Evolutionary conservation across 2,797 vertebrate genomes (phyloP).

Genomic region (Prunella strophiata): DNA sequence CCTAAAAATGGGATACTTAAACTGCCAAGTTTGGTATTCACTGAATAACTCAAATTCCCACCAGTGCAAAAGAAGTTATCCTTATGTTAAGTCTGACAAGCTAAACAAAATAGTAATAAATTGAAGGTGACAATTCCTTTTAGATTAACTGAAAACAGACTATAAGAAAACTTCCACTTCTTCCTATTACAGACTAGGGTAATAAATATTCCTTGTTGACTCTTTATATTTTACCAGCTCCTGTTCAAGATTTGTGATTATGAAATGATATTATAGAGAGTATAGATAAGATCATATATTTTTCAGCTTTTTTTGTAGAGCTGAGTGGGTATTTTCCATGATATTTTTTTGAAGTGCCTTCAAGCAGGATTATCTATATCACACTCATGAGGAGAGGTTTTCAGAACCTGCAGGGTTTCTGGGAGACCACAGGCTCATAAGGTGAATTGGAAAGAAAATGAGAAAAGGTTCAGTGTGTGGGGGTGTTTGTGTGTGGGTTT

Average conservation of each 20-base stretch:
- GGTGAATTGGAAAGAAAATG: neutral
- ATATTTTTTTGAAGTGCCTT: neutral
- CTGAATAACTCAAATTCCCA: neutral
- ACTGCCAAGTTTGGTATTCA: neutral
- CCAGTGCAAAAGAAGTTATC: neutral
- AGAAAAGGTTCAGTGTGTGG: neutral
- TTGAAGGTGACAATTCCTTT: neutral
- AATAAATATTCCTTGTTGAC: slow-evolving; percentile 1
- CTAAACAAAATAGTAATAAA: slow-evolving; percentile 2
- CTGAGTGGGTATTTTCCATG: neutral
- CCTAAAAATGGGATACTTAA: neutral
- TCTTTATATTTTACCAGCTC: neutral
- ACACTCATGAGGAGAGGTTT: neutral
- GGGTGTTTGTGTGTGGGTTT: neutral
- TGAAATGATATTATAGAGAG: neutral
- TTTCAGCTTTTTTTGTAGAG: neutral
- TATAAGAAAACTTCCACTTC: neutral
- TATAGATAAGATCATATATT: neutral
- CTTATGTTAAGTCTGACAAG: neutral
- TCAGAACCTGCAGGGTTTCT: neutral
- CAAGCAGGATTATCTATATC: neutral
- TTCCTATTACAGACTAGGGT: neutral
- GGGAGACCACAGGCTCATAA: neutral
- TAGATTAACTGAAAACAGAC: neutral
- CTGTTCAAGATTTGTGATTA: neutral